Conservation (phyloP, 2,888 invertebrate genomes). For the Zygogramma bicolorata region DNA sequence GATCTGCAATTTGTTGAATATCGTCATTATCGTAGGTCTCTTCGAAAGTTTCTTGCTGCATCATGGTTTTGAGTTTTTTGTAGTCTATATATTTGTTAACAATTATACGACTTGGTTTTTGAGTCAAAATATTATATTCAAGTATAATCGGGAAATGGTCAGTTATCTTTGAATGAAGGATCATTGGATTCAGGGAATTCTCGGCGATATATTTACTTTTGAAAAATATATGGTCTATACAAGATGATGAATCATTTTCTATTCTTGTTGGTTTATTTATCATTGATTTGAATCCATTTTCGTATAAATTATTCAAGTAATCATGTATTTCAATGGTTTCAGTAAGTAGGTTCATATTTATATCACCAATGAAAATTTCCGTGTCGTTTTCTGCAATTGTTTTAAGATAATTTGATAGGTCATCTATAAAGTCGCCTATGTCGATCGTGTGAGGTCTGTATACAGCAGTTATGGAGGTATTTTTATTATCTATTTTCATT, state of each 20-base stretch:
- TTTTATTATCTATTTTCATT: neutral
- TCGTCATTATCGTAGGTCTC: neutral
- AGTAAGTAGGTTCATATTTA: slow-evolving; percentile 4
- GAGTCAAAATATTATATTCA: neutral
- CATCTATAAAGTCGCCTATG: neutral
- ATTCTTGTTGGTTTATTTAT: slow-evolving; percentile 8
- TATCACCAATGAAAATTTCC: slow-evolving; percentile 1
- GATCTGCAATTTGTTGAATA: too few species aligned
- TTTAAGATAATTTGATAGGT: neutral
- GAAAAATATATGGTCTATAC: slow-evolving; percentile 8
- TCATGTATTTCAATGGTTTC: slow-evolving; percentile 5
- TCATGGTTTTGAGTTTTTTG: too few species aligned
- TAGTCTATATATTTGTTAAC: too few species aligned
- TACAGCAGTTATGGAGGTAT: slow-evolving; percentile 5
- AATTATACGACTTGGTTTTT: too few species aligned
- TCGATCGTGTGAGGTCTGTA: neutral
- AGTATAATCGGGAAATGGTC: neutral
- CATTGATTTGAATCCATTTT: slow-evolving; percentile 7
- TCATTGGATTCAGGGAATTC: neutral
- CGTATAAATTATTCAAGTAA: neutral
- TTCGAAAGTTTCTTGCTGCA: neutral
- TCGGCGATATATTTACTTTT: neutral
- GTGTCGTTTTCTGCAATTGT: neutral
- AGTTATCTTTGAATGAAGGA: slow-evolving; percentile 6
- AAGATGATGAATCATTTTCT: neutral